Evolutionary conservation across 2,888 invertebrate species (phyloP).

Genomic region (Epsilonema sp.): DNA sequence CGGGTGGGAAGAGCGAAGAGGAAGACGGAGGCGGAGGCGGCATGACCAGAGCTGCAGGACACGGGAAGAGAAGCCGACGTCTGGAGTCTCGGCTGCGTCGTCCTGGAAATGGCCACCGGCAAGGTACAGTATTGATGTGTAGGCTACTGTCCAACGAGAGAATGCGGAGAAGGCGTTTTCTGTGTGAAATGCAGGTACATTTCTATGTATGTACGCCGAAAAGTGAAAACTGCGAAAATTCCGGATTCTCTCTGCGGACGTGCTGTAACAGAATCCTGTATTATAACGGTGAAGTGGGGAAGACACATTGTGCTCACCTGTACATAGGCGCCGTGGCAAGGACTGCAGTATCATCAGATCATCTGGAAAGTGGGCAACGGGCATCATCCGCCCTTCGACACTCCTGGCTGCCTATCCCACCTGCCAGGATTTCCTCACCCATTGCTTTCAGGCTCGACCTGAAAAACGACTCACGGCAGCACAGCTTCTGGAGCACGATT

Average conservation of each 20-base stretch:
- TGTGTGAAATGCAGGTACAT: no score
- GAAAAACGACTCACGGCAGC: slow-evolving; percentile 39
- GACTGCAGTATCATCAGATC: slow-evolving; percentile 78
- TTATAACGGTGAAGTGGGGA: no score
- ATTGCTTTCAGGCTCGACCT: not conserved
- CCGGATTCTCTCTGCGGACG: no score
- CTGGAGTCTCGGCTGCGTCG: slow-evolving; percentile 86
- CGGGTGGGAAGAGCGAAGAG: slow-evolving; percentile 16
- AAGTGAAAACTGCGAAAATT: no score
- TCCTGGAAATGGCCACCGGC: slow-evolving; percentile 82
- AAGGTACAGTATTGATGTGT: slow-evolving; percentile 40
- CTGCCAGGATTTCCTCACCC: slow-evolving; percentile 51
- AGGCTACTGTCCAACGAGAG: not conserved
- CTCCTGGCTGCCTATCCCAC: slow-evolving; percentile 57
- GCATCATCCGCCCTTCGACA: slow-evolving; percentile 53
- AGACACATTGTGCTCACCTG: no score
- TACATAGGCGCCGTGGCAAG: no score
- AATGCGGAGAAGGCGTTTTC: slow-evolving; percentile 65
- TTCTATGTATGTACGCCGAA: no score
- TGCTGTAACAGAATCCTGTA: no score
- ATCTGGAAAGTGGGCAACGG: slow-evolving; percentile 91
- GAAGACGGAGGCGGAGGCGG: slow-evolving; percentile 54
- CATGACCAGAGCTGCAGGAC: no score
- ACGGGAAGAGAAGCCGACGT: slow-evolving; percentile 81
- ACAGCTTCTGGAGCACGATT: slow-evolving; percentile 52